A percentile compares a stretch with the other conserved stretches of the same genome.
Evolutionary conservation across 2,888 invertebrate genomes (phyloP).

Genomic region (Camptogramma bilineatum): DNA sequence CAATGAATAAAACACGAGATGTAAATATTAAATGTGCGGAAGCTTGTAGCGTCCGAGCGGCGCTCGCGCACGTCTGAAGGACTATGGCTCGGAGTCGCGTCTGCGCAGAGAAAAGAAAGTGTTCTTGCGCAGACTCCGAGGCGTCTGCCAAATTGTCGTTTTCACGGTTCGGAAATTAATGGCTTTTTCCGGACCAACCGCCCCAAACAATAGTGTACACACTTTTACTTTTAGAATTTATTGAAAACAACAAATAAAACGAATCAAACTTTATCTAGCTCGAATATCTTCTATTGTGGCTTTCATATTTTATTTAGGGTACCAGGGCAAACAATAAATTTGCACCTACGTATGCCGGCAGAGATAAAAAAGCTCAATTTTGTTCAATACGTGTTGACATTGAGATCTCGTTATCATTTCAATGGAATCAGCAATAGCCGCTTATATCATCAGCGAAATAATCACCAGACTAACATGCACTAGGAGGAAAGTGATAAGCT

Average conservation of each 20-base stretch:
- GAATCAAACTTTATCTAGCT: constrained; percentile 16
- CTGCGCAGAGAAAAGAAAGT: constrained; percentile 84
- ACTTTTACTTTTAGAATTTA: constrained; percentile 45
- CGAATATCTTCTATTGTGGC: constrained; percentile 31
- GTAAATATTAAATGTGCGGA: constrained; percentile 51
- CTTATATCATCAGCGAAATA: neutral
- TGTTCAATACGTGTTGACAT: neutral
- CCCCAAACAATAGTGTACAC: constrained; percentile 56
- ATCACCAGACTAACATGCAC: neutral
- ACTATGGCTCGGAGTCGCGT: constrained; percentile 67
- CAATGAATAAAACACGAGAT: constrained; percentile 48
- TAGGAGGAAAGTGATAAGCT: neutral
- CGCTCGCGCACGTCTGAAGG: constrained; percentile 68
- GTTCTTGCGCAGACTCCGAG: constrained; percentile 80
- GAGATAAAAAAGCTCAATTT: constrained; percentile 8
- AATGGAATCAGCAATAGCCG: neutral
- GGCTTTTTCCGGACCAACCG: constrained; percentile 74
- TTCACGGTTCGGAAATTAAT: constrained; percentile 78
- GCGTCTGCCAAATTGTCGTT: constrained; percentile 81
- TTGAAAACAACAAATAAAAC: constrained; percentile 38
- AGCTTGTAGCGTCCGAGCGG: constrained; percentile 62
- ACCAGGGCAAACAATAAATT: constrained; percentile 29
- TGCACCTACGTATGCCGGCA: constrained; percentile 9
- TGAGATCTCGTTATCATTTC: neutral
- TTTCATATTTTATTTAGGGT: constrained; percentile 36